Conservation (phyloP, 2,888 invertebrate genomes). For the Syrphus vitripennis region DNA sequence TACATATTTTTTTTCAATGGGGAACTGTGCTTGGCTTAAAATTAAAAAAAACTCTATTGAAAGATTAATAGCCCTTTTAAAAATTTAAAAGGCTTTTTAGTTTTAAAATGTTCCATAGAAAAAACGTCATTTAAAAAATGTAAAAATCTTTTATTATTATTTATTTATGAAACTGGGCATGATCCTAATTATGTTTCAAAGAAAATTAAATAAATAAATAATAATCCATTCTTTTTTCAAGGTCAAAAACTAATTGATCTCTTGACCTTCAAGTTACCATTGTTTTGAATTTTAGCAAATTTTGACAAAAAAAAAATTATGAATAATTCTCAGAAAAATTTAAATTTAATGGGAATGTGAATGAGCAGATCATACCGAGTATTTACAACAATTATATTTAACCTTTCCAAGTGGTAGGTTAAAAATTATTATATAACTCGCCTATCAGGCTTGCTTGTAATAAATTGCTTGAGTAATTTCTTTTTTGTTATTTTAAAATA, state of each 20-base stretch:
- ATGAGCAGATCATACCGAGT: constrained; percentile 32
- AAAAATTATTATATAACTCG: not conserved
- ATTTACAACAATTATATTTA: not conserved
- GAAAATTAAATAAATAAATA: no score
- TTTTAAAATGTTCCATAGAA: no score
- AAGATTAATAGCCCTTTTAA: no score
- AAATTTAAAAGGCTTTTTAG: no score
- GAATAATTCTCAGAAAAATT: not conserved
- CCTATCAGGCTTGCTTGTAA: not conserved
- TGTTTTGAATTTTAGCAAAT: constrained; percentile 7
- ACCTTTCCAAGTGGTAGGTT: not conserved
- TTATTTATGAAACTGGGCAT: no score
- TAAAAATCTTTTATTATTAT: no score
- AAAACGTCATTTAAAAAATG: no score
- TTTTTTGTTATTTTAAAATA: not conserved
- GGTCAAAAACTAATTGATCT: not conserved
- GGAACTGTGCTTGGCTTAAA: no score
- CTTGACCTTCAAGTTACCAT: constrained; percentile 54
- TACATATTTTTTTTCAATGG: no score
- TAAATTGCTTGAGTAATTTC: not conserved
- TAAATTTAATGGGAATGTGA: not conserved
- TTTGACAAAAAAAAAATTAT: not conserved
- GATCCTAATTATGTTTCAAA: no score
- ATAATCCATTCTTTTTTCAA: no score
- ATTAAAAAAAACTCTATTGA: no score